Base-by-base conservation (phyloP, 1,140 invertebrate genomes). In the Rhynchophorus ferrugineus region DNA sequence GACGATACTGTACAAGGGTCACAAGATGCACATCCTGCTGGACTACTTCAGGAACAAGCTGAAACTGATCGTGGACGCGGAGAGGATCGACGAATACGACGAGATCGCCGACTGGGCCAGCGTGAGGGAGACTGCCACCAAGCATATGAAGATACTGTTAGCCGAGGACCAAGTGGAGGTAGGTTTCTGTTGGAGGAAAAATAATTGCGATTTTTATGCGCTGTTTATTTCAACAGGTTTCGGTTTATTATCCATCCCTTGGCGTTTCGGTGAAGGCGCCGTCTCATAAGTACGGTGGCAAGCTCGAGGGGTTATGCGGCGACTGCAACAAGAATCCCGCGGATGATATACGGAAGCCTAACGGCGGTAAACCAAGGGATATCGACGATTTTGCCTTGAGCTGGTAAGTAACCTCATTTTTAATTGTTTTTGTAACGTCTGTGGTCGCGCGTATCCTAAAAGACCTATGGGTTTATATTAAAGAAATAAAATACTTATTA, bases 271-370 rank as follows among this genome's bases (percentile, higher is more conserved):
- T 89, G 1, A 76, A 73, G 47, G 73, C 79, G 2, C 86, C 88
- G 0, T 88, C 87, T 0, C 78, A 80, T 38, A 71, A 82, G 16
- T 90, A 88, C 66, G 77, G 75, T 9, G 80, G 80, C 49, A 78
- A 78, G 44, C 80, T 83, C 21, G 83, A 89, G 69, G 89, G 53
- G 14, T 67, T 91, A 0, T 91, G 88, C 65, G 87, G 87, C 43
- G 77, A 82, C 56, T 91, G 88, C 63, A 85, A 88, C 56, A 74
- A 75, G 8, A 75, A 85, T 61, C 65, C 73, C 8, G 69, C 76
- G 0, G 78, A 84, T 61, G 83, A 87, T 61, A 61, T 85, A 17
- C 74, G 69, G n/a, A 77, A 75, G 49, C 20, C 45, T 7, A 24
- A 34, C 21, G 77, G 77, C 0, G 65, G 69, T 14, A 64, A 72